A percentile compares a stretch with the other conserved stretches of the same genome.
phyloP scores from a whole-genome alignment of 2,113 vertebrate species.

The Notothenia rossii region DNA sequence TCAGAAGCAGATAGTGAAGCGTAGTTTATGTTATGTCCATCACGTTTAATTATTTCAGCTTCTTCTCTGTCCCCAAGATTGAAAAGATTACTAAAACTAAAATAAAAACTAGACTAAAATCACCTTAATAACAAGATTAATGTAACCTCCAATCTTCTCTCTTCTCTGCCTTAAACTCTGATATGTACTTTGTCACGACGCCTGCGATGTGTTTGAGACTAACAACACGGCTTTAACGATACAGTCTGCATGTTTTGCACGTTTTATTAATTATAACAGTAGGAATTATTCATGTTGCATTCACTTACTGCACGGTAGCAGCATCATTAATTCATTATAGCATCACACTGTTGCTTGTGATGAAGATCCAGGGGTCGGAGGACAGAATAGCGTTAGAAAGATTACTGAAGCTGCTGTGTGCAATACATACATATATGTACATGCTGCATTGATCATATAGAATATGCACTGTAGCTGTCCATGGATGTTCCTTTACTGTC shows the following conservation, averaged over 20 bases:
- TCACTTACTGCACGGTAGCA: not conserved
- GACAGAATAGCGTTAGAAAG: not conserved
- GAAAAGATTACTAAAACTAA: no score
- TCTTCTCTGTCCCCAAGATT: no score
- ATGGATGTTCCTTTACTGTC: not conserved
- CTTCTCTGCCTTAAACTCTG: no score
- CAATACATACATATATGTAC: not conserved
- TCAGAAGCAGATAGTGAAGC: no score
- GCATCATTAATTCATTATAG: not conserved
- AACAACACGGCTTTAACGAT: not conserved
- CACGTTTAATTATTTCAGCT: no score
- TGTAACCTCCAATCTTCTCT: no score
- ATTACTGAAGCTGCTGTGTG: not conserved
- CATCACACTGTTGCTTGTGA: not conserved
- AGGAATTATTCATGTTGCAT: conserved; percentile 11
- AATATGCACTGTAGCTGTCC: not conserved
- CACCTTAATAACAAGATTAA: no score
- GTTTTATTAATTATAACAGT: conserved; percentile 2
- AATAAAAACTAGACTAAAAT: no score
- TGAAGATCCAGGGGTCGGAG: not conserved
- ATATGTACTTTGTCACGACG: not conserved
- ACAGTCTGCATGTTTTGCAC: not conserved
- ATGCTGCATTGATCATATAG: not conserved
- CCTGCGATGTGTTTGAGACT: not conserved
- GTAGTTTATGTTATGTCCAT: no score